Evolutionary conservation across 2,888 invertebrate species (phyloP).

Genomic region (Petrolisthes manimaculis): DNA sequence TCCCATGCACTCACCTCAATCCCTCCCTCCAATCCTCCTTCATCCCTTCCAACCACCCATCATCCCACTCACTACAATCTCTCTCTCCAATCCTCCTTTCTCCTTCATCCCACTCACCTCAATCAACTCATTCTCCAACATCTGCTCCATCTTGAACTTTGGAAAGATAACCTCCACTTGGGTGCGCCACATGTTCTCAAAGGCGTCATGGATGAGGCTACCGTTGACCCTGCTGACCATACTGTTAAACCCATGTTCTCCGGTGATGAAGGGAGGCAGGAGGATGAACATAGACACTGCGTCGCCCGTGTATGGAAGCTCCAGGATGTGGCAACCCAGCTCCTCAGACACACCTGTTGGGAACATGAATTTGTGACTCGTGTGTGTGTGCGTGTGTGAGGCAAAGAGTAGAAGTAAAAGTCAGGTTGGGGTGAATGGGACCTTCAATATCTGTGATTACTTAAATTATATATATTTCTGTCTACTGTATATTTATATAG

Average conservation of each 20-base stretch:
- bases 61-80: conserved; percentile 27
- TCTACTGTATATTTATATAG: too few relatives aligned
- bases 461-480: too few relatives aligned
- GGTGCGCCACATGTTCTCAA: conserved; percentile 59
- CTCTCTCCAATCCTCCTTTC: not conserved
- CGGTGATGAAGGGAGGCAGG: conserved; percentile 67
- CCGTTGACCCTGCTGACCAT: conserved; percentile 61
- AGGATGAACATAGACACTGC: conserved; percentile 67
- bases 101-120: conserved; percentile 31
- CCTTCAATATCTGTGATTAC: too few relatives aligned
- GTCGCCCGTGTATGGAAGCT: conserved; percentile 67
- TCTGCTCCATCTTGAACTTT: conserved; percentile 65
- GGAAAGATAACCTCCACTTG: conserved; percentile 65
- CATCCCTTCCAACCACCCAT: not conserved
- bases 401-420: not conserved
- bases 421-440: too few relatives aligned
- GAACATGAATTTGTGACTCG: conserved; percentile 25
- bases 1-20: conserved; percentile 38
- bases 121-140: conserved; percentile 73
- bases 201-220: conserved; percentile 45
- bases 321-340: conserved; percentile 67
- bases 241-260: conserved; percentile 61
- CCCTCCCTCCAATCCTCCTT: not conserved
- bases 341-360: conserved; percentile 68
- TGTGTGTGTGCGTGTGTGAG: not conserved